phyloP scores from a whole-genome alignment of 1,140 invertebrate genomes.

The Nasonia vitripennis region DNA sequence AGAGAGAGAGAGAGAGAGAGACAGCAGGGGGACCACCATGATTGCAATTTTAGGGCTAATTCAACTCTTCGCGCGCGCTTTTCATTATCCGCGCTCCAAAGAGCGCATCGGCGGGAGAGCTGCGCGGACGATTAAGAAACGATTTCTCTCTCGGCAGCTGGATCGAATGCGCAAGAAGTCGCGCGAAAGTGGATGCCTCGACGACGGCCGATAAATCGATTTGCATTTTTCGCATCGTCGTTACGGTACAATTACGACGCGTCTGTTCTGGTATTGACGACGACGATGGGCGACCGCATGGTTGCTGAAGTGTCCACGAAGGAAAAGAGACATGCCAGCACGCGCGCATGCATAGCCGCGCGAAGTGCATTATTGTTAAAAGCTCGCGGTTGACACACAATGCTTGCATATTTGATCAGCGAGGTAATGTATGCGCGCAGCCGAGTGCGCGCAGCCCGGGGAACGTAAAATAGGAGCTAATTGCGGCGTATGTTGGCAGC shows the following conservation, averaged over 20 bases:
- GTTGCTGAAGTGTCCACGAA: not conserved
- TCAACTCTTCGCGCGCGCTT: constrained; percentile 62
- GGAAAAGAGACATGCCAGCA: not conserved
- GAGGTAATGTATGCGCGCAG: constrained; percentile 5
- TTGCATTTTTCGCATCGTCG: no score
- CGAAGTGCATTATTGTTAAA: not conserved
- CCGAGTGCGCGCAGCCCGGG: not conserved
- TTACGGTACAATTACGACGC: no score
- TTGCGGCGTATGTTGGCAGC: constrained; percentile 63
- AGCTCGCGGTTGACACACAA: not conserved
- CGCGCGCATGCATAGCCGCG: no score
- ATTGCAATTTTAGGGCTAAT: constrained; percentile 76
- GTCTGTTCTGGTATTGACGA: no score
- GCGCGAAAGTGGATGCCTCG: no score
- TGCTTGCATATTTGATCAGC: not conserved
- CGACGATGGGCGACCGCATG: no score
- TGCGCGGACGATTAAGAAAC: not conserved
- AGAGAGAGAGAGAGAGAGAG: no score
- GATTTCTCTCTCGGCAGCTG: not conserved
- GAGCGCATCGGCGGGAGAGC: not conserved
- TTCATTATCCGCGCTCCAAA: not conserved
- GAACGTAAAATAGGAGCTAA: constrained; percentile 62
- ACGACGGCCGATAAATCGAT: no score
- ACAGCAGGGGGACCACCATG: constrained; percentile 69
- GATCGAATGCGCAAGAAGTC: no score